Conservation (phyloP, 37 sponge, comb jelly and placozoan genomes). For the Amphimedon queenslandica region DNA sequence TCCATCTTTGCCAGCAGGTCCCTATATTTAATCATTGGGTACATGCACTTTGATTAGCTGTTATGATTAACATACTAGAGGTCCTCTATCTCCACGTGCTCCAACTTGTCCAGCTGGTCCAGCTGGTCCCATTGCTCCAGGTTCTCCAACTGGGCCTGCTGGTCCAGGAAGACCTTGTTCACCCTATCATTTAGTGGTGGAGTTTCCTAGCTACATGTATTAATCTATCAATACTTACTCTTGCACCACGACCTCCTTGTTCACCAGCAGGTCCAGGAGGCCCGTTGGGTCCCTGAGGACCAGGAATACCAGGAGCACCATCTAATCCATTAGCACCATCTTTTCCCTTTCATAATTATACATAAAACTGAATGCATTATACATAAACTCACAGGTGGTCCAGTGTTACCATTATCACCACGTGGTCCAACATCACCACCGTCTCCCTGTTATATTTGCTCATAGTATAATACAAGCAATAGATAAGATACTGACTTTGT, state of each 20-base stretch:
- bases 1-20: too few species aligned
- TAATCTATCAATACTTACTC: neutral
- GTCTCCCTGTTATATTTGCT: neutral
- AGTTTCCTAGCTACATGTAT: neutral
- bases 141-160: constrained; percentile 22
- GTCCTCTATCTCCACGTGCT: constrained; percentile 14
- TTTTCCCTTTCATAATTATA: neutral
- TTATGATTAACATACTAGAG: neutral
- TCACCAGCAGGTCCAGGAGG: neutral
- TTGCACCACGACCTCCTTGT: neutral
- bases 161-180: constrained; percentile 35
- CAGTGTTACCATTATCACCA: neutral
- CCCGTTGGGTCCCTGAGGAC: constrained; percentile 5
- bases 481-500: neutral
- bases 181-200: constrained; percentile 12
- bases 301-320: constrained; percentile 18
- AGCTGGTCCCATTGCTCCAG: constrained; percentile 28
- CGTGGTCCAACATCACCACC: neutral
- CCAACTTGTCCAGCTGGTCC: constrained; percentile 34
- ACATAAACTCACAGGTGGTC: neutral
- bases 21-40: too few species aligned
- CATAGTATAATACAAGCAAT: neutral
- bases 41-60: neutral
- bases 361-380: neutral
- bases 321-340: constrained; percentile 12